A percentile compares a stretch with the other conserved stretches of the same genome.
These are phyloP conservation scores for Tachuris rubrigastra DNA, from an alignment of 2,113 vertebrate species.

Conservation along the genomic window DNA sequence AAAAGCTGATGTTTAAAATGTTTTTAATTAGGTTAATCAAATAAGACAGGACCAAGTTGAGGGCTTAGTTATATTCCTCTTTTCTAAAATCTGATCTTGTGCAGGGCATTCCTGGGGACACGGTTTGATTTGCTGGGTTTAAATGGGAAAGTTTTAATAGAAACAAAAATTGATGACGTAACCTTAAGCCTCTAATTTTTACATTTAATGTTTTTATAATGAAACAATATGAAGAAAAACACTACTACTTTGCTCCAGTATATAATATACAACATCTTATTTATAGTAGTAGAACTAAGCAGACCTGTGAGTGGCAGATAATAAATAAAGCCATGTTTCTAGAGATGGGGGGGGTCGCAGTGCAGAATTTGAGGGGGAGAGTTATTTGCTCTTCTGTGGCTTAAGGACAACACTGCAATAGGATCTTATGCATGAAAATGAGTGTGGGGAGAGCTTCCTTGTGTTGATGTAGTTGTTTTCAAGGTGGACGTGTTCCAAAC, in stretches of 20 bases:
- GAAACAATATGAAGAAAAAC: not conserved
- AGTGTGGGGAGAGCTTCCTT: slow-evolving; percentile 80
- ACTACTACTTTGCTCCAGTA: not conserved
- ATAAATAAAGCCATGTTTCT: slow-evolving; percentile 38
- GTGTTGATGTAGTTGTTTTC: slow-evolving; percentile 92
- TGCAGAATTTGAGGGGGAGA: not conserved
- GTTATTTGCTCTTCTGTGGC: slow-evolving; percentile 85
- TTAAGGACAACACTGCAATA: slow-evolving; percentile 88
- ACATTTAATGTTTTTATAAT: not conserved
- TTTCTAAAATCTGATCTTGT: not conserved
- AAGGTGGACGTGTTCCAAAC: slow-evolving; percentile 85
- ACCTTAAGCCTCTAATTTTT: not conserved
- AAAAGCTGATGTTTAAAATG: not conserved
- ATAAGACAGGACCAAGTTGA: not conserved
- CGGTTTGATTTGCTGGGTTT: not conserved
- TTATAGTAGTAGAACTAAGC: not conserved
- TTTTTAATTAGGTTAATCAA: not conserved
- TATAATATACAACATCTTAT: not conserved
- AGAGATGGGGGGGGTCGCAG: not conserved
- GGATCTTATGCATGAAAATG: slow-evolving; percentile 89
- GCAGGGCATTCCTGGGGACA: not conserved
- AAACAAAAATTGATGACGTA: not conserved
- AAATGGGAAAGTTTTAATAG: not conserved
- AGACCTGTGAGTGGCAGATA: not conserved
- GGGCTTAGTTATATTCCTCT: not conserved